Conservation (phyloP, 2,888 invertebrate species). For the Acholoe squamosa region DNA sequence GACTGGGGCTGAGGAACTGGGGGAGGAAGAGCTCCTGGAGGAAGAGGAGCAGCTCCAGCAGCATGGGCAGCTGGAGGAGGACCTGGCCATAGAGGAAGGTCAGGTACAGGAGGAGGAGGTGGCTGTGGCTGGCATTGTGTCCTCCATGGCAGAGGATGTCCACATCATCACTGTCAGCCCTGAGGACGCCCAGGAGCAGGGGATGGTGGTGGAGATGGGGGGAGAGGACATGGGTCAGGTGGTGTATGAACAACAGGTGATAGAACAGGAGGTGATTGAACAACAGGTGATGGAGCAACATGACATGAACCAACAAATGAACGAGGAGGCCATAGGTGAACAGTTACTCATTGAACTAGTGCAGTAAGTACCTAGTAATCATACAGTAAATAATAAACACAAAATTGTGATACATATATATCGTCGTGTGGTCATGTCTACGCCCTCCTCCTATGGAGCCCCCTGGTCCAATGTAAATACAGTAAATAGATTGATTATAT, state of each 20-base stretch:
- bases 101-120: not conserved
- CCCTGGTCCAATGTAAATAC: too few species aligned
- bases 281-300: conserved; percentile 31
- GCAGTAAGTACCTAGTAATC: not conserved
- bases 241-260: not conserved
- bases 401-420: too few species aligned
- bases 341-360: conserved; percentile 47
- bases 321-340: conserved; percentile 38
- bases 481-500: too few species aligned
- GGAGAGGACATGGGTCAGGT: not conserved
- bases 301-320: not conserved
- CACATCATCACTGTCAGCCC: conserved; percentile 16
- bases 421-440: too few species aligned
- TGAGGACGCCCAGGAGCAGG: conserved; percentile 1
- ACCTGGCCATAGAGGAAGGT: not conserved
- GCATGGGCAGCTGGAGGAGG: not conserved
- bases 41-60: conserved; percentile 49
- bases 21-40: conserved; percentile 2
- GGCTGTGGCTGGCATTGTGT: not conserved
- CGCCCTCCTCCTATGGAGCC: too few species aligned
- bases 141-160: not conserved
- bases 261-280: not conserved
- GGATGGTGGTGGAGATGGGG: not conserved
- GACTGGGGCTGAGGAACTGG: not conserved
- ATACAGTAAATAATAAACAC: too few species aligned